Conservation (phyloP, 2,797 vertebrate genomes). For the Tragelaphus eurycerus region DNA sequence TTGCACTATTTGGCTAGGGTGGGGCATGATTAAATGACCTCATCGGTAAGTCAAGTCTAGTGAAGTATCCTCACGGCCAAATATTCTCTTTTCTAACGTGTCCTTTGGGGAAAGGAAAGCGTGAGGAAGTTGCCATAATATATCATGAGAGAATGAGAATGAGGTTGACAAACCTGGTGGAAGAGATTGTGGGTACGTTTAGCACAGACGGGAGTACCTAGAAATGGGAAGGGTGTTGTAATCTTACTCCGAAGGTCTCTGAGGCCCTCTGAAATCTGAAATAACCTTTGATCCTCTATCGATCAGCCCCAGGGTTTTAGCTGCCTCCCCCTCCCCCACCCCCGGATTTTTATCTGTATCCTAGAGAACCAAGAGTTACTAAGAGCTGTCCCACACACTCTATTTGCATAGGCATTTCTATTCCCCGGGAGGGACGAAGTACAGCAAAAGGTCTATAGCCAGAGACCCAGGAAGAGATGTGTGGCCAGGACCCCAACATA, state of each 20-base stretch:
- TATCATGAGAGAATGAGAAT: background rate
- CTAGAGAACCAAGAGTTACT: background rate
- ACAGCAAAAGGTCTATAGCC: background rate
- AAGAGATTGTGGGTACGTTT: background rate
- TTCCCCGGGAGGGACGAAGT: background rate
- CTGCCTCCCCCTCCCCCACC: rapidly evolving
- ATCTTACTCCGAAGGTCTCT: background rate
- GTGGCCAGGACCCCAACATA: background rate
- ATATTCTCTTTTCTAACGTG: background rate
- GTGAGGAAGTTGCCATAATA: background rate
- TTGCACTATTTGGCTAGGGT: background rate
- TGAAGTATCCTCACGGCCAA: background rate
- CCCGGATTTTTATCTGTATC: background rate
- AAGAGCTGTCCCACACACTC: background rate
- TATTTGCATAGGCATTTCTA: background rate
- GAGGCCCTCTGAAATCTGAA: background rate
- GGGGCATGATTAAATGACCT: background rate
- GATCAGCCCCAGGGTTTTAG: background rate
- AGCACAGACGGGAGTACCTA: background rate
- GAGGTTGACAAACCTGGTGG: background rate
- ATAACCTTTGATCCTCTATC: background rate
- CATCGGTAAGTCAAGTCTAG: background rate
- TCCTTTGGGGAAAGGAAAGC: background rate
- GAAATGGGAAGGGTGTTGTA: background rate
- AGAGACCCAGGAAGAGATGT: background rate